These are phyloP conservation scores for Dendrophyllia cribrosa DNA, from an alignment of 64 coral and sea anemone genomes.

Conservation along the genomic window DNA sequence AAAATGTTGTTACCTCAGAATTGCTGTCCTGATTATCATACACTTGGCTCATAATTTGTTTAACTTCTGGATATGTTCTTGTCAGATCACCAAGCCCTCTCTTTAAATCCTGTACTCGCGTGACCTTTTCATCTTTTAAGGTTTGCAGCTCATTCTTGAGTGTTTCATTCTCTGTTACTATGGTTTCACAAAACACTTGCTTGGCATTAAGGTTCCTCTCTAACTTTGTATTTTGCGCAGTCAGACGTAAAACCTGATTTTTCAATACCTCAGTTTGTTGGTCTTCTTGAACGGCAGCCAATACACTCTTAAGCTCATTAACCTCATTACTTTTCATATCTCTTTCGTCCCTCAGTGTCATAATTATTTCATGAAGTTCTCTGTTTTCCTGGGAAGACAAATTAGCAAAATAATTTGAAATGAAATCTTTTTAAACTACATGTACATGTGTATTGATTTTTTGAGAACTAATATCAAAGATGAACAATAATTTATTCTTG, in stretches of 20 bases:
- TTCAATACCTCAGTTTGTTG: constrained; percentile 39
- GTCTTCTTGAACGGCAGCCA: constrained; percentile 59
- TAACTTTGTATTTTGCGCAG: constrained; percentile 37
- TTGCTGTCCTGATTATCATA: constrained; percentile 7
- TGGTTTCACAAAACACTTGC: constrained; percentile 79
- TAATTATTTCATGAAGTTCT: constrained; percentile 88
- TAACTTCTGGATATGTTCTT: constrained; percentile 1
- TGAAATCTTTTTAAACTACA: neutral
- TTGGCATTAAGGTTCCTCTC: constrained; percentile 86
- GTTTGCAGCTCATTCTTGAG: constrained; percentile 74
- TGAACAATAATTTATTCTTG: too few species aligned
- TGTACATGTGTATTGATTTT: neutral
- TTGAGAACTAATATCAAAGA: too few species aligned
- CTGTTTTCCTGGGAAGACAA: constrained; percentile 69
- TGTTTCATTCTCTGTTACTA: constrained; percentile 78
- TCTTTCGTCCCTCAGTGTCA: constrained; percentile 74
- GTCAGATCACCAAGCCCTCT: constrained; percentile 27
- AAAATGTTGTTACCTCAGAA: neutral
- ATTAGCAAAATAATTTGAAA: neutral
- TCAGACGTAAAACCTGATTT: constrained; percentile 59
- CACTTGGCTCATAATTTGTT: constrained; percentile 15
- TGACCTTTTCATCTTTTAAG: constrained; percentile 72
- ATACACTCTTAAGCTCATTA: constrained; percentile 49
- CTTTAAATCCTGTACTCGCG: constrained; percentile 68
- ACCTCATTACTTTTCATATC: constrained; percentile 56